These are phyloP conservation scores for Capromys pilorides DNA, from an alignment of 2,797 vertebrate genomes.

Conservation along the genomic window DNA sequence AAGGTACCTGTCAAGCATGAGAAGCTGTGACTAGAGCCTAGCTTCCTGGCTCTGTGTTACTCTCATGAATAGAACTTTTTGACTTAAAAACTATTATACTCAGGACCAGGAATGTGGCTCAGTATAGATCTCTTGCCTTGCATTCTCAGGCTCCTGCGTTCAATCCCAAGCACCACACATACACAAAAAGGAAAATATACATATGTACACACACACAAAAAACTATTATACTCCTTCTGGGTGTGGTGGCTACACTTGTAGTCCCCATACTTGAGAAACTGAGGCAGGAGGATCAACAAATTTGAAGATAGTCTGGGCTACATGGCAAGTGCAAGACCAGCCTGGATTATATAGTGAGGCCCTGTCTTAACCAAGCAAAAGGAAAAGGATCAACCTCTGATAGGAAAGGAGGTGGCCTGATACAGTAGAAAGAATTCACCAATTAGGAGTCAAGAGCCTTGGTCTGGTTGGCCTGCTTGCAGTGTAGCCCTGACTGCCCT, in stretches of 20 bases:
- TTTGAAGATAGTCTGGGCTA: neutral
- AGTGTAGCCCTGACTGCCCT: neutral
- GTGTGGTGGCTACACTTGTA: neutral
- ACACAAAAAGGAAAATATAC: neutral
- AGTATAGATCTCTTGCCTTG: neutral
- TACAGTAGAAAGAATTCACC: neutral
- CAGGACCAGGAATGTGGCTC: neutral
- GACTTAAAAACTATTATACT: neutral
- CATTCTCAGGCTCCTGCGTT: neutral
- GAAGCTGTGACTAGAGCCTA: neutral
- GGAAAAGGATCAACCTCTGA: neutral
- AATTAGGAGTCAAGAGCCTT: neutral
- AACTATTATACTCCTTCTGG: neutral
- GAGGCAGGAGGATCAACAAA: neutral
- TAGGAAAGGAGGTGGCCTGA: neutral
- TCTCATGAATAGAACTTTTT: neutral
- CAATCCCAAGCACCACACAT: neutral
- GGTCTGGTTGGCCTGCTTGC: neutral
- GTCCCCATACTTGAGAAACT: neutral
- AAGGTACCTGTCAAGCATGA: accelerated
- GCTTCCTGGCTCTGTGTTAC: neutral
- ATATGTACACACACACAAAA: neutral
- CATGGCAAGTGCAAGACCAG: neutral
- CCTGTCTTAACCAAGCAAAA: neutral
- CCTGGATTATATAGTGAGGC: neutral